Evolutionary conservation across 2,113 vertebrate species (phyloP).

Genomic region (Grantiella picta): DNA sequence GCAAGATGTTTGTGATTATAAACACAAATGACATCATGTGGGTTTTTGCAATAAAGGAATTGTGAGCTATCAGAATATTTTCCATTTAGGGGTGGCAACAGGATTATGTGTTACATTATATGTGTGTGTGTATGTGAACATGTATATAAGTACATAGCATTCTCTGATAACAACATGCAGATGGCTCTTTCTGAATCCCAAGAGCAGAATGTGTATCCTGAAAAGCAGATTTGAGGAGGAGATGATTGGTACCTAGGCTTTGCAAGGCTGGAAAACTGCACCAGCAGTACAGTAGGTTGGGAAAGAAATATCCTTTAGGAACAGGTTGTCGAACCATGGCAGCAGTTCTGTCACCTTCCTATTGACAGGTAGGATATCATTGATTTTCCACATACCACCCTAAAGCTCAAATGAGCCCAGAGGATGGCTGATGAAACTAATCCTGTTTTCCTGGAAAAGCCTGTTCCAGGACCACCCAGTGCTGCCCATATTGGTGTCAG

Average conservation of each 20-base stretch:
- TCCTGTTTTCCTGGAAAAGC: neutral
- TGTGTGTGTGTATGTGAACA: neutral
- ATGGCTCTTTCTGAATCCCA: neutral
- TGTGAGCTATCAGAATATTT: neutral
- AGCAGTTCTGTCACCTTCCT: neutral
- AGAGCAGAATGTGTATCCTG: neutral
- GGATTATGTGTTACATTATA: neutral
- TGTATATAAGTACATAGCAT: fast-evolving
- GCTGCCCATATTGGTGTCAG: neutral
- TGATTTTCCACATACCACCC: neutral
- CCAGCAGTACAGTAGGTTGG: neutral
- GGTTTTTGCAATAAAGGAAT: neutral
- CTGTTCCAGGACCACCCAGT: neutral
- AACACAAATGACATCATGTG: neutral
- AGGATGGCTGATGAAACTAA: neutral
- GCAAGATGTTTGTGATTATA: neutral
- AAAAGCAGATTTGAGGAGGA: neutral
- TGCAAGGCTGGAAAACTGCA: neutral
- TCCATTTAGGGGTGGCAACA: neutral
- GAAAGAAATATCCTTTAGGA: neutral
- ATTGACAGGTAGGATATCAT: neutral
- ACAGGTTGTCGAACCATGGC: neutral
- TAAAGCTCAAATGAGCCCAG: neutral
- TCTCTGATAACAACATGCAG: neutral
- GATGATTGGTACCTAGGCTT: neutral